These are phyloP conservation scores for Leptocoma aspasia DNA, from an alignment of 2,113 vertebrate species.

Conservation along the genomic window DNA sequence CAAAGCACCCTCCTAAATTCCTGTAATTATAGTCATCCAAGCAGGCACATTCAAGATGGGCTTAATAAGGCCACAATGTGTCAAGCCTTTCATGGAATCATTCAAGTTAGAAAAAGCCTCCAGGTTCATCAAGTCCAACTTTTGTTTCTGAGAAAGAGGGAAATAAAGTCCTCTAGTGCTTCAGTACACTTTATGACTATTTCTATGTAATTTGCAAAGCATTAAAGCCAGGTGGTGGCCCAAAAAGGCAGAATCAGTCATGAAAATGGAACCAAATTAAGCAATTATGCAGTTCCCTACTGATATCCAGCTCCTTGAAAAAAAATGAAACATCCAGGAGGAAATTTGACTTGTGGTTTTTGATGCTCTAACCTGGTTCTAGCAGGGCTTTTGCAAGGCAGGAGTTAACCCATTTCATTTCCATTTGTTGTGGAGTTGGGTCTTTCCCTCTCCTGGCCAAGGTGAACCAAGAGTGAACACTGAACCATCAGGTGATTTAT, in stretches of 20 bases:
- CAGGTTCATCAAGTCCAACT: background rate
- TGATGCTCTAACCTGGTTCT: background rate
- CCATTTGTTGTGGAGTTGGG: background rate
- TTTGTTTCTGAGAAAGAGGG: background rate
- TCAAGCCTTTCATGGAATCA: background rate
- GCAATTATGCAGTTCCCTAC: background rate
- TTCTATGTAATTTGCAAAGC: background rate
- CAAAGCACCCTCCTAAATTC: background rate
- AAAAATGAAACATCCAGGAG: background rate
- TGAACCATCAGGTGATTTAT: background rate
- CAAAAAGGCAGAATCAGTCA: constrained; percentile 1
- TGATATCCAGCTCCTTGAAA: background rate
- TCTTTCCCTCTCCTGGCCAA: background rate
- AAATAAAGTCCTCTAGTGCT: background rate
- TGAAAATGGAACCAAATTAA: background rate
- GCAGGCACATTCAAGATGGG: background rate
- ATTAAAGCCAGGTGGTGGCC: background rate
- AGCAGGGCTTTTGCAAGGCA: background rate
- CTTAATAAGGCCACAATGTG: background rate
- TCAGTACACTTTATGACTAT: background rate
- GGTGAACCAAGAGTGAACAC: background rate
- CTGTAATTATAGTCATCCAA: background rate
- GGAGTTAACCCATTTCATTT: background rate
- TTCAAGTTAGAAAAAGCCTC: background rate
- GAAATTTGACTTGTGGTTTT: background rate